Conservation (phyloP, 2,888 invertebrate species). For the Sialis fuliginosa region DNA sequence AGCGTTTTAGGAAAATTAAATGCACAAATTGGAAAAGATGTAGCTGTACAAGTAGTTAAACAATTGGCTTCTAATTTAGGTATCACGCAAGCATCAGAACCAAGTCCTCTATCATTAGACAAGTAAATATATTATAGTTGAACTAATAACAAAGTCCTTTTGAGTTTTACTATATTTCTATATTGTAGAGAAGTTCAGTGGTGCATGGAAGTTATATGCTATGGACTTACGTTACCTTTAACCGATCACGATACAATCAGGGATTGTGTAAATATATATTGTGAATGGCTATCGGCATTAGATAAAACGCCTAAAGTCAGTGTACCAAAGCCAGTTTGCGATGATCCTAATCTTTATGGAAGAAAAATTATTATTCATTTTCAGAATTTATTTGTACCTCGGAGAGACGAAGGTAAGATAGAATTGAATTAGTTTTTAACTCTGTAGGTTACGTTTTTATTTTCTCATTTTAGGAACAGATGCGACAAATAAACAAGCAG, state of each 20-base stretch:
- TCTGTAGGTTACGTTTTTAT: neutral
- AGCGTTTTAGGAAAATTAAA: conserved; percentile 68
- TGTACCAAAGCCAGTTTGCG: conserved; percentile 74
- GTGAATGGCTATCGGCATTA: conserved; percentile 87
- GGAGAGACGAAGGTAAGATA: conserved; percentile 73
- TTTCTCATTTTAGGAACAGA: conserved; percentile 47
- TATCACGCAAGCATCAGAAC: conserved; percentile 63
- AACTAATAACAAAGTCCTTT: neutral
- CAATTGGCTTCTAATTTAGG: conserved; percentile 55
- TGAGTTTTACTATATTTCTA: no score
- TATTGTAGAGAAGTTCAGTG: conserved; percentile 50
- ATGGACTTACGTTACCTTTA: conserved; percentile 76
- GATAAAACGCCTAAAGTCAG: conserved; percentile 69
- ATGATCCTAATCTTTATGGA: conserved; percentile 80
- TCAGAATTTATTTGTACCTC: conserved; percentile 84
- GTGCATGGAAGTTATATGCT: conserved; percentile 79
- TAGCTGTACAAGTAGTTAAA: conserved; percentile 62
- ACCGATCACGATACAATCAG: conserved; percentile 86
- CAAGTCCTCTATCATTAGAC: conserved; percentile 67
- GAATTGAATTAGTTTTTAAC: neutral
- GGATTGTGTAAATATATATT: conserved; percentile 92
- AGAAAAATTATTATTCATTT: conserved; percentile 82
- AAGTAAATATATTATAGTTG: conserved; percentile 17
- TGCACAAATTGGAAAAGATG: conserved; percentile 53
- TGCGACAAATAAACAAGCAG: conserved; percentile 81